These are phyloP conservation scores for Schizotus pectinicornis DNA, from an alignment of 2,888 invertebrate genomes.

Conservation along the genomic window DNA sequence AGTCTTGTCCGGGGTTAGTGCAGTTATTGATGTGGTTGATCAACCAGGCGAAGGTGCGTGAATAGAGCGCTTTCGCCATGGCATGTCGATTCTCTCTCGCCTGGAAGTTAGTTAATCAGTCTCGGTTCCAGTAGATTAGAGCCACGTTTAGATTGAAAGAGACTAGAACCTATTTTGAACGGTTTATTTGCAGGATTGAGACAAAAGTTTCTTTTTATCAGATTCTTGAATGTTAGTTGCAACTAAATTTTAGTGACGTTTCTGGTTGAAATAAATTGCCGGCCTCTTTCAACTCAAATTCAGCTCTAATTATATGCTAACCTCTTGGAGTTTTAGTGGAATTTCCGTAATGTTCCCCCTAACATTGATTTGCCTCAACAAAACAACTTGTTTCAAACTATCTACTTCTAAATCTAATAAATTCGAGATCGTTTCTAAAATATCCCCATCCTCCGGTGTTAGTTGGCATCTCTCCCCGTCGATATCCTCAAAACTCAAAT, in stretches of 20 bases:
- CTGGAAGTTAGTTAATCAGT: conserved; percentile 56
- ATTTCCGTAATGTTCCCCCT: conserved; percentile 93
- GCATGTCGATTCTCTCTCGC: conserved; percentile 91
- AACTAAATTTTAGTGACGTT: too few species aligned
- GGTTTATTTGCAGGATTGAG: too few species aligned
- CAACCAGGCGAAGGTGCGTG: conserved; percentile 90
- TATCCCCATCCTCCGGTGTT: conserved; percentile 72
- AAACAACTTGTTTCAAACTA: conserved; percentile 76
- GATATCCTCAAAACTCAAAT: conserved; percentile 84
- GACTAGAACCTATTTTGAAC: too few species aligned
- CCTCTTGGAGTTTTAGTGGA: conserved; percentile 85
- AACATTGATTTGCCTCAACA: conserved; percentile 79
- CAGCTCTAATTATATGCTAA: conserved; percentile 42
- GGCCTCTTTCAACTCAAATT: too few species aligned
- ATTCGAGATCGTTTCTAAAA: conserved; percentile 74
- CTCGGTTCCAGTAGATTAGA: neutral
- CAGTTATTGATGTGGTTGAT: conserved; percentile 92
- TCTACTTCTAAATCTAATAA: conserved; percentile 78
- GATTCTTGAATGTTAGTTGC: too few species aligned
- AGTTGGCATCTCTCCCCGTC: conserved; percentile 86
- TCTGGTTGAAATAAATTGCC: too few species aligned
- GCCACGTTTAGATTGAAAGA: neutral
- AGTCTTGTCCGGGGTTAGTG: conserved; percentile 86
- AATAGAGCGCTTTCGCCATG: conserved; percentile 91
- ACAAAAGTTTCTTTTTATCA: too few species aligned